phyloP scores from a whole-genome alignment of 2,888 invertebrate species.

The Glaucopsyche alexis region DNA sequence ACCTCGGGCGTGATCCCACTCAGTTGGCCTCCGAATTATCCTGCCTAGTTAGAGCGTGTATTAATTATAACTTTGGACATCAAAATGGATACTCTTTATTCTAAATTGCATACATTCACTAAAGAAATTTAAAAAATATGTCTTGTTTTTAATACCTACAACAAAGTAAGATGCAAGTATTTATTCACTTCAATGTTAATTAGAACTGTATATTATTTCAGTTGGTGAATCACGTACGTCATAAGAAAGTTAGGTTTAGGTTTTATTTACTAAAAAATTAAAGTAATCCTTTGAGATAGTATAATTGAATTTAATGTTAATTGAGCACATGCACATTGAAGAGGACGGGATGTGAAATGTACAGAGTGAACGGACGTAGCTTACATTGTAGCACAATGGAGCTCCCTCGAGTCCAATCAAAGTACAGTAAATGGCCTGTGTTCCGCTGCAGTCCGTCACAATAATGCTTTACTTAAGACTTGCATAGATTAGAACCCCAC shows the following conservation, averaged over 20 bases:
- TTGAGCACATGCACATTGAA: not conserved
- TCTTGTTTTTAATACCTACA: too few species aligned
- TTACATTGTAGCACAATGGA: not conserved
- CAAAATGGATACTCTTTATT: not conserved
- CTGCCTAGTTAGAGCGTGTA: slow-evolving; percentile 19
- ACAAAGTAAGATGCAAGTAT: too few species aligned
- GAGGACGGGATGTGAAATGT: slow-evolving; percentile 8
- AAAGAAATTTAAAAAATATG: not conserved
- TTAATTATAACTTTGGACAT: slow-evolving; percentile 30
- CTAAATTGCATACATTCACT: not conserved
- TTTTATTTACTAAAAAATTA: too few species aligned
- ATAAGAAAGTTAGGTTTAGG: too few species aligned
- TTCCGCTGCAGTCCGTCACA: slow-evolving; percentile 26
- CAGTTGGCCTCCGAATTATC: slow-evolving; percentile 26
- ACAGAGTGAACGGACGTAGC: slow-evolving; percentile 4
- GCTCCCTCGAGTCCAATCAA: slow-evolving; percentile 13
- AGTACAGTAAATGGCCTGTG: not conserved
- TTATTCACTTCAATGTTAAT: too few species aligned
- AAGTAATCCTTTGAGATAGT: not conserved
- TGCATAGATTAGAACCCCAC: slow-evolving; percentile 37
- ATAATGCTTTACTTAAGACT: slow-evolving; percentile 32
- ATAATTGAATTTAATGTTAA: not conserved
- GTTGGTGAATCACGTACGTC: too few species aligned
- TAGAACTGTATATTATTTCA: too few species aligned
- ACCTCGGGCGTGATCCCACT: slow-evolving; percentile 25